Evolutionary conservation across 1,140 invertebrate species (phyloP).

Genomic region (Drosophila azteca): DNA sequence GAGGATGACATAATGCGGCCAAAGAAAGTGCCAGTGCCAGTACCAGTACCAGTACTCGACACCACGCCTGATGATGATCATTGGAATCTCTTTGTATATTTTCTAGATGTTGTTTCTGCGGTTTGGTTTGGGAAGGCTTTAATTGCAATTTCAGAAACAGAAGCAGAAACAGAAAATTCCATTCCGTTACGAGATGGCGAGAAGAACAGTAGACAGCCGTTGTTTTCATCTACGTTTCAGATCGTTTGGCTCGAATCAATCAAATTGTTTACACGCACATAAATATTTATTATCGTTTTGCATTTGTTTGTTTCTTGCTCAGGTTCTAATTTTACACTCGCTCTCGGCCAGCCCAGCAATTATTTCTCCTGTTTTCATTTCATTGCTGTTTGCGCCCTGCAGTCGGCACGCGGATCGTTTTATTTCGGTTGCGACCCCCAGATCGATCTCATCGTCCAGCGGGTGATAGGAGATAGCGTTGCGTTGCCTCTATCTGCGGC

Average conservation of each 20-base stretch:
- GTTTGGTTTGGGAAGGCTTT: conserved; percentile 11
- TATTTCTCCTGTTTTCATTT: conserved; percentile 10
- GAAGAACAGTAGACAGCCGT: conserved; percentile 27
- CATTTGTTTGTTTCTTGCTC: conserved; percentile 44
- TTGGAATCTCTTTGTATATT: not conserved
- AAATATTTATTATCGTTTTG: conserved; percentile 49
- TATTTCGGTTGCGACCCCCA: conserved; percentile 46
- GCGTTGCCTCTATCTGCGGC: conserved; percentile 60
- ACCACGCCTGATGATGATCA: no score
- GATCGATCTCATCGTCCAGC: conserved; percentile 18
- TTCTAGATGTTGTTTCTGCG: conserved; percentile 5
- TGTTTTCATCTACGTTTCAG: conserved; percentile 35
- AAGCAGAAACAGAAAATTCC: no score
- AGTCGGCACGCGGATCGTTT: conserved; percentile 20
- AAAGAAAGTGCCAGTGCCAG: conserved; percentile 29
- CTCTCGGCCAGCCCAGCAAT: conserved; percentile 30
- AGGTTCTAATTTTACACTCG: conserved; percentile 38
- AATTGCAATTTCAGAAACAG: conserved; percentile 10
- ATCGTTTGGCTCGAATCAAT: conserved; percentile 49
- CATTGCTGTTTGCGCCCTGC: no score
- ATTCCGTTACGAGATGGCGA: conserved; percentile 6
- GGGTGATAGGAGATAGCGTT: conserved; percentile 3
- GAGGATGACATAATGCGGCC: conserved; percentile 33
- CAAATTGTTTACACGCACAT: conserved; percentile 62
- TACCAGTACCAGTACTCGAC: no score